phyloP scores from a whole-genome alignment of 2,888 invertebrate genomes.

The Carpatolechia fugitivella region DNA sequence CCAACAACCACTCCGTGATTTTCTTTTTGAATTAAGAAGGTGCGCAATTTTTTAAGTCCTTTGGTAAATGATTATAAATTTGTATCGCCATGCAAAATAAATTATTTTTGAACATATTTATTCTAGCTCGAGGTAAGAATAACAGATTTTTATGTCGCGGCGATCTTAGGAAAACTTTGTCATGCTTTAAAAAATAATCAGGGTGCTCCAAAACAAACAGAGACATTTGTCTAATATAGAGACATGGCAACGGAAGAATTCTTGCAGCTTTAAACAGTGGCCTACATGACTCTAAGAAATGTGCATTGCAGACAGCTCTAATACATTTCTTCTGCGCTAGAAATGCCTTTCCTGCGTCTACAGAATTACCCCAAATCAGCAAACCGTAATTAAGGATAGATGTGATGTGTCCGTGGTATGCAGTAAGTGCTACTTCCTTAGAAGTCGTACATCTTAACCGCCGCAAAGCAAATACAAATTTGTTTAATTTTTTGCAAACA shows the following conservation, averaged over 20 bases:
- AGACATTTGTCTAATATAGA: not conserved
- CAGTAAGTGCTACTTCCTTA: not conserved
- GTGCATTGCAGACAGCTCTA: not conserved
- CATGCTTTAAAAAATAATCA: not conserved
- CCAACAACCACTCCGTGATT: not conserved
- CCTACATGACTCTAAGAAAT: not conserved
- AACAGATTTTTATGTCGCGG: not conserved
- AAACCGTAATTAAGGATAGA: not conserved
- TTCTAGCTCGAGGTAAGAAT: not conserved
- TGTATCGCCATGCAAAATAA: not conserved
- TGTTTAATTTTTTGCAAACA: not conserved
- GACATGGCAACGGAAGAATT: not conserved
- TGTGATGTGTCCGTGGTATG: not conserved
- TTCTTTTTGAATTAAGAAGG: not conserved
- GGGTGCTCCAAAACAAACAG: not conserved
- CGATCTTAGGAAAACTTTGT: not conserved
- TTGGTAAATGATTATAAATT: not conserved
- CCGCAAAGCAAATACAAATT: not conserved
- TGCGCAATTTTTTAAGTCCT: not conserved
- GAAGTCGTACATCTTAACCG: not conserved
- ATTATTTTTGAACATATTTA: not conserved
- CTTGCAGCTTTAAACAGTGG: not conserved
- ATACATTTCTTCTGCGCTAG: not conserved
- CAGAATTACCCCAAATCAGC: not conserved
- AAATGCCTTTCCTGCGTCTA: not conserved